phyloP scores from a whole-genome alignment of 2,113 vertebrate genomes.

The Cichladusa arquata region DNA sequence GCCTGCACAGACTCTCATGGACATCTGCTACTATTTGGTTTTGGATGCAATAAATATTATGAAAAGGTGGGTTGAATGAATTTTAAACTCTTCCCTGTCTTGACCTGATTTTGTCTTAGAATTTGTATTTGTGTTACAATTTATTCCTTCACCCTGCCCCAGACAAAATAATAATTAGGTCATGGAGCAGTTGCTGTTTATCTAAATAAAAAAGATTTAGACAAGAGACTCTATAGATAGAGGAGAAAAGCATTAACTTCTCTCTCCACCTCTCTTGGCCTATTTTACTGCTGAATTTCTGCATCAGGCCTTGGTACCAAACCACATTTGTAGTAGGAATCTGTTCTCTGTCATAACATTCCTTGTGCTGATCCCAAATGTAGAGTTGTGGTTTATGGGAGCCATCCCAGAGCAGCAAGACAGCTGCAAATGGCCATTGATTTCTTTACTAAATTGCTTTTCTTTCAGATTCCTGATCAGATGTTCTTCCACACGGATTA shows the following conservation, averaged over 20 bases:
- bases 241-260: neutral
- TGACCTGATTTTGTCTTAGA: conserved; percentile 11
- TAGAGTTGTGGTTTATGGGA: neutral
- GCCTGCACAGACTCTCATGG: conserved; percentile 98
- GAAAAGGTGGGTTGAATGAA: conserved; percentile 84
- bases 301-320: neutral
- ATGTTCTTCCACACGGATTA: conserved; percentile 99
- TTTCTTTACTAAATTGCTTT: neutral
- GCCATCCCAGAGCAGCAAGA: neutral
- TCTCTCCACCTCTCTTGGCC: neutral
- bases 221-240: neutral
- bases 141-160: neutral
- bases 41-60: conserved; percentile 92
- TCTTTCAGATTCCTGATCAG: conserved; percentile 92
- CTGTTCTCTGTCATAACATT: neutral
- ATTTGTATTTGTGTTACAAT: neutral
- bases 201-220: neutral
- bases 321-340: neutral
- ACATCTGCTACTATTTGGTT: conserved; percentile 95
- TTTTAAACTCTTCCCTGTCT: neutral
- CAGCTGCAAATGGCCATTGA: conserved; percentile 12
- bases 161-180: neutral
- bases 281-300: neutral
- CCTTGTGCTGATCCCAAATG: neutral
- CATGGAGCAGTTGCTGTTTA: neutral